phyloP scores from a whole-genome alignment of 1,140 invertebrate species.

The Lanistes nyassanus region DNA sequence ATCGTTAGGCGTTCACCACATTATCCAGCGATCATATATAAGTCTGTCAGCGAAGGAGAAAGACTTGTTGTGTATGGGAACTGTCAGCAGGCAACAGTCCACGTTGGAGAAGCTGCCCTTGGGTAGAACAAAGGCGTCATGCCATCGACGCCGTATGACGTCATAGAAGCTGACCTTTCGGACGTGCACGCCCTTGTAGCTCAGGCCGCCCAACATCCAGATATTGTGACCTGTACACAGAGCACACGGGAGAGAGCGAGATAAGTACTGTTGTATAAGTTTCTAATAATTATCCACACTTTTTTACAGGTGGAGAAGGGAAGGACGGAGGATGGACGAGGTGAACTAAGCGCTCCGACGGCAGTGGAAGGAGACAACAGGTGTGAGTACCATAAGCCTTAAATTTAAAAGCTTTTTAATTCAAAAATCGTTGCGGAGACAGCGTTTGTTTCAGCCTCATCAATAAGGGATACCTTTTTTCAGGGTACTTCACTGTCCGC shows the following conservation, averaged over 20 bases:
- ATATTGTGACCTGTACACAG: constrained; percentile 42
- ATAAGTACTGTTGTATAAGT: too few relatives aligned
- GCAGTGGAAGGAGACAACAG: too few relatives aligned
- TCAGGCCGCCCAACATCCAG: constrained; percentile 47
- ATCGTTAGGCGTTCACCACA: constrained; percentile 40
- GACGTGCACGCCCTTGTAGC: constrained; percentile 38
- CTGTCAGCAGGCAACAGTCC: constrained; percentile 41
- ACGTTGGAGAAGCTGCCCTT: constrained; percentile 41
- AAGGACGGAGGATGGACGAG: too few relatives aligned
- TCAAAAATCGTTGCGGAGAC: too few relatives aligned
- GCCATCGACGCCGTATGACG: constrained; percentile 38
- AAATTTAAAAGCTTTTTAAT: too few relatives aligned
- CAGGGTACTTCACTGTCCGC: too few relatives aligned
- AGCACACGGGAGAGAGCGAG: not conserved
- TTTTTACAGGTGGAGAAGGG: too few relatives aligned
- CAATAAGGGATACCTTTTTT: too few relatives aligned
- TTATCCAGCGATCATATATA: constrained; percentile 49
- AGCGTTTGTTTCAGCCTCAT: too few relatives aligned
- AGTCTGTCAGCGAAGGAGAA: constrained; percentile 42
- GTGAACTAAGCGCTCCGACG: too few relatives aligned
- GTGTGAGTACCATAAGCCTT: too few relatives aligned
- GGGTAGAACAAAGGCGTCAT: constrained; percentile 43
- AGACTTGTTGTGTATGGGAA: constrained; percentile 43
- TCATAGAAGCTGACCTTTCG: constrained; percentile 43
- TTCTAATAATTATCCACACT: too few relatives aligned